These are phyloP conservation scores for Oegoconia quadripuncta DNA, from an alignment of 2,888 invertebrate species.

Conservation along the genomic window DNA sequence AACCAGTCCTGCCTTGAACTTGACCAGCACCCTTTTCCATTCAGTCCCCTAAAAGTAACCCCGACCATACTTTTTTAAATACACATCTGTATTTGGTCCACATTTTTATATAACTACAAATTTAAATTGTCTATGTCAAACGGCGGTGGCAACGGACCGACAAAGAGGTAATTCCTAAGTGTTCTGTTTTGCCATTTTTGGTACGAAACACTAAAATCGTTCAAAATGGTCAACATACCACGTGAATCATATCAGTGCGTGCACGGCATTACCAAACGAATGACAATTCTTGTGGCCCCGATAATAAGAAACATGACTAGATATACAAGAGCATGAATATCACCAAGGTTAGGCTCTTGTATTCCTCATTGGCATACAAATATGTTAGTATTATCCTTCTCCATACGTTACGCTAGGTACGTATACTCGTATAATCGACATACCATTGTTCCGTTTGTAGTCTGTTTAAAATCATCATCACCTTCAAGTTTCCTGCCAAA, in stretches of 20 bases:
- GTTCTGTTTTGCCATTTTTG: no score
- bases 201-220: background rate
- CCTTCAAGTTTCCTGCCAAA: conserved; percentile 16
- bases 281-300: background rate
- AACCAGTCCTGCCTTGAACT: no score
- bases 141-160: no score
- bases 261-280: conserved; percentile 9
- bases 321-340: conserved; percentile 7
- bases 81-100: no score
- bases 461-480: conserved; percentile 1
- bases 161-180: no score
- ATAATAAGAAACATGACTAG: conserved; percentile 3
- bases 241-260: conserved; percentile 22
- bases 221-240: conserved; percentile 7
- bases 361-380: conserved; percentile 17
- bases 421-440: conserved; percentile 1
- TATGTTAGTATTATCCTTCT: conserved; percentile 12
- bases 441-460: conserved; percentile 6
- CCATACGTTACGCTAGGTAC: no score
- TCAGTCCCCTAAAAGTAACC: no score
- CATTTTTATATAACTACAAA: no score
- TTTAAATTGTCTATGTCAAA: no score
- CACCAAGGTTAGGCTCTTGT: conserved; percentile 3
- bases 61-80: no score
- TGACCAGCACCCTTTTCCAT: no score